These are phyloP conservation scores for Eurois occulta DNA, from an alignment of 2,888 invertebrate genomes.

Conservation along the genomic window DNA sequence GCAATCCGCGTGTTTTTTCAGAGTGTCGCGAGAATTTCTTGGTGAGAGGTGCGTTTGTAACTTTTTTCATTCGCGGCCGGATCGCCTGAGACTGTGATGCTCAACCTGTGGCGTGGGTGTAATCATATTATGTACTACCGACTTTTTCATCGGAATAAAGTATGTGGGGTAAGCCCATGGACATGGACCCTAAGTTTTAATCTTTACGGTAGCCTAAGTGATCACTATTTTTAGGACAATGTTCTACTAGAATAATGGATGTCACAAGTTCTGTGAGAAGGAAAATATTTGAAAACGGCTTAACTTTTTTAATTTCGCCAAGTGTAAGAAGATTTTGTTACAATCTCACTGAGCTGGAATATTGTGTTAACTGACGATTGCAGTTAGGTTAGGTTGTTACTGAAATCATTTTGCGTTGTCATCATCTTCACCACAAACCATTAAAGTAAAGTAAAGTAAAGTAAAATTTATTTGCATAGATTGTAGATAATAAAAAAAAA, in stretches of 20 bases:
- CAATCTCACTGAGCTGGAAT: background rate
- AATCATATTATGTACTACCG: background rate
- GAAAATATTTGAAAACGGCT: background rate
- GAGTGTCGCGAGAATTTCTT: constrained; percentile 73
- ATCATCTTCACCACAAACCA: too few species aligned
- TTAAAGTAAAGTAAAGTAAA: too few species aligned
- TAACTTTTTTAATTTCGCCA: background rate
- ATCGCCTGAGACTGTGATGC: constrained; percentile 59
- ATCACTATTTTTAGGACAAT: background rate
- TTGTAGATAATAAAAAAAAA: too few species aligned
- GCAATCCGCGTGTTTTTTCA: constrained; percentile 76
- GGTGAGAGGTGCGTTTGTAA: constrained; percentile 71
- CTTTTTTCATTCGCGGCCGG: constrained; percentile 80
- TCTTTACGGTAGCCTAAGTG: background rate
- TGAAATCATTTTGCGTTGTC: background rate
- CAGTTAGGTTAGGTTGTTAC: background rate
- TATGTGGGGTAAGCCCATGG: background rate
- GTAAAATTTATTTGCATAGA: too few species aligned
- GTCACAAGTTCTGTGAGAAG: background rate
- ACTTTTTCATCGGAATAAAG: background rate
- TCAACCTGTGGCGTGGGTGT: constrained; percentile 38
- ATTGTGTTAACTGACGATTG: background rate
- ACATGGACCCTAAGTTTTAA: background rate
- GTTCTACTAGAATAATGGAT: background rate
- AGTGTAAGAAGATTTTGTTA: background rate